Evolutionary conservation across 2,797 vertebrate species (phyloP).

Genomic region (Schizopygopsis pylzovi): DNA sequence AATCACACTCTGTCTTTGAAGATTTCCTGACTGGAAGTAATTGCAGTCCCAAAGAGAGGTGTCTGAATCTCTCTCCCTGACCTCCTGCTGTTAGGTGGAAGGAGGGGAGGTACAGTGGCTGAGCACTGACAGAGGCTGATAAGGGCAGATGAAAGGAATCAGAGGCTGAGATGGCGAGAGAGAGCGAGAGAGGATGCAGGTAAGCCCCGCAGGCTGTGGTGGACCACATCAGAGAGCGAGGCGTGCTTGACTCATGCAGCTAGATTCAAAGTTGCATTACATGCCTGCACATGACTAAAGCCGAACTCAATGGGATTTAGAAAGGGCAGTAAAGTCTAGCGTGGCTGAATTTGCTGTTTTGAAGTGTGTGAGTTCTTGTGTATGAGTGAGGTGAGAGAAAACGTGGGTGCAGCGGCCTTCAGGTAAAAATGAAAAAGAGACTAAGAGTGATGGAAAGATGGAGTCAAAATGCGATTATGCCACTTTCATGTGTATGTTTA

Average conservation of each 20-base stretch:
- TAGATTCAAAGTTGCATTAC: conserved; percentile 52
- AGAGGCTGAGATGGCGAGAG: conserved; percentile 29
- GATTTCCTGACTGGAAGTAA: conserved; percentile 47
- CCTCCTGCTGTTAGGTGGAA: conserved; percentile 42
- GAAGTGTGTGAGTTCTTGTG: not conserved
- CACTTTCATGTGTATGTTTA: conserved; percentile 6
- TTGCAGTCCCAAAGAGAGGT: conserved; percentile 45
- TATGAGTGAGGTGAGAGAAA: conserved; percentile 27
- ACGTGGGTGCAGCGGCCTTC: not conserved
- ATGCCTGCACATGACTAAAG: conserved; percentile 52
- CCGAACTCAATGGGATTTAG: conserved; percentile 47
- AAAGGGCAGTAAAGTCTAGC: conserved; percentile 42
- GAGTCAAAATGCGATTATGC: conserved; percentile 7
- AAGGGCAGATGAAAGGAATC: conserved; percentile 50
- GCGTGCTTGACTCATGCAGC: conserved; percentile 28
- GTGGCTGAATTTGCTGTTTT: conserved; percentile 18
- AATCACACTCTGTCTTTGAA: conserved; percentile 44
- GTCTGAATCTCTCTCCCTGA: conserved; percentile 44
- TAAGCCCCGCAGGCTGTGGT: conserved; percentile 51
- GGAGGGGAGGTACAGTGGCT: conserved; percentile 44
- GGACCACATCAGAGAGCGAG: conserved; percentile 47
- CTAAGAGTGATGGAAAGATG: not conserved
- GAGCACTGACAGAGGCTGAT: conserved; percentile 53
- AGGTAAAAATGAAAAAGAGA: conserved; percentile 30
- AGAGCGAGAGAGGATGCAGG: conserved; percentile 31